phyloP scores from a whole-genome alignment of 2,113 vertebrate genomes.

The Nipponia nippon region DNA sequence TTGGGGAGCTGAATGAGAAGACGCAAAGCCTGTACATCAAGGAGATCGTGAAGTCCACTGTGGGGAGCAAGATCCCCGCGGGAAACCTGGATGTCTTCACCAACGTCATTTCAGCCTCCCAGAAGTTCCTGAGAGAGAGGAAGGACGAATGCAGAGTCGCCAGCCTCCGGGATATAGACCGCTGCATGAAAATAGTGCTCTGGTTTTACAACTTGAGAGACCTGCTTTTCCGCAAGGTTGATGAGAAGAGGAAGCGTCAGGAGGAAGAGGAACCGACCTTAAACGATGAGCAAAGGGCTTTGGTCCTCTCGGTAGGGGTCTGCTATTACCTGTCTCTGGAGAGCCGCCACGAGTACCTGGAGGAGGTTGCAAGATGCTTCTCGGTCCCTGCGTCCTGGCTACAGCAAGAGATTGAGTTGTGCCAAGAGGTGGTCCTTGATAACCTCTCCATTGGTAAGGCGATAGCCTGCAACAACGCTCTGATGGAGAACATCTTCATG shows the following conservation, averaged over 20 bases:
- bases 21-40: conserved; percentile 74
- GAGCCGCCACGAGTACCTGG: conserved; percentile 60
- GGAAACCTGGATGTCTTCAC: conserved; percentile 47
- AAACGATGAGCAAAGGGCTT: conserved; percentile 52
- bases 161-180: conserved; percentile 79
- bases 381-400: not conserved
- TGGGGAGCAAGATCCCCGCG: conserved; percentile 22
- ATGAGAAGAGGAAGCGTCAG: not conserved
- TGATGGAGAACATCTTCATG: conserved; percentile 81
- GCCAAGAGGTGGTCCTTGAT: conserved; percentile 72
- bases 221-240: not conserved
- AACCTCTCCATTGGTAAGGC: conserved; percentile 68
- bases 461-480: conserved; percentile 75
- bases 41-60: conserved; percentile 72
- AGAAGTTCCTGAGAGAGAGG: conserved; percentile 69
- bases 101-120: conserved; percentile 69
- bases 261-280: not conserved
- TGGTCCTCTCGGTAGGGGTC: conserved; percentile 73
- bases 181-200: conserved; percentile 74
- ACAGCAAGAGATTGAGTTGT: conserved; percentile 60
- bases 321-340: conserved; percentile 78
- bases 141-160: conserved; percentile 79
- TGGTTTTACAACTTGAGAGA: conserved; percentile 74
- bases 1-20: conserved; percentile 76
- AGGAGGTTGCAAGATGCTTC: conserved; percentile 54